A percentile compares a stretch with the other conserved stretches of the same genome.
Conservation (phyloP, 1,140 invertebrate genomes). For the Pseudobourletiella spinata region DNA sequence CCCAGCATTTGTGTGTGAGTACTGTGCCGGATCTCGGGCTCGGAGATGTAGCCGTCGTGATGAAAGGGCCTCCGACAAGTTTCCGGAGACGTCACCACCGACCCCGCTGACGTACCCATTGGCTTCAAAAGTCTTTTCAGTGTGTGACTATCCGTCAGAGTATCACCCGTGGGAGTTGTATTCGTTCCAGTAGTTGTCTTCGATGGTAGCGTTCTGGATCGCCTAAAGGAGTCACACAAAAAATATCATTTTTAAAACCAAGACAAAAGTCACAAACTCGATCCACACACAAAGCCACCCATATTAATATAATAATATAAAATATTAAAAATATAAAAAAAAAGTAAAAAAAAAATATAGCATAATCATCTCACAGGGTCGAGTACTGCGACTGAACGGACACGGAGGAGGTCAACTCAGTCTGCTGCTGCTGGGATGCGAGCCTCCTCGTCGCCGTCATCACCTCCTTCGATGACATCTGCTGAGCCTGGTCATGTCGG, state of each 20-base stretch:
- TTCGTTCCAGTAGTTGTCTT: slow-evolving; percentile 36
- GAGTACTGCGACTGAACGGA: too few relatives aligned
- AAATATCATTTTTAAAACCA: slow-evolving; percentile 8
- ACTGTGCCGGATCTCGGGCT: slow-evolving; percentile 33
- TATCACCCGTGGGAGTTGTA: slow-evolving; percentile 38
- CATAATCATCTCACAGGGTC: too few relatives aligned
- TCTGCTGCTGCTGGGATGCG: slow-evolving; percentile 30
- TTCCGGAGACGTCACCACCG: slow-evolving; percentile 77
- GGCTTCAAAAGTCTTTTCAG: slow-evolving; percentile 89
- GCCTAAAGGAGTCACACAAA: slow-evolving; percentile 10
- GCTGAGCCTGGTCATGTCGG: background rate
- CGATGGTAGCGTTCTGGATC: slow-evolving; percentile 28
- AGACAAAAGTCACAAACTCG: background rate
- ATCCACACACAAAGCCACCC: too few relatives aligned
- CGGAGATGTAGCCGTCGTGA: slow-evolving; percentile 35
- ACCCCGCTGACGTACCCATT: slow-evolving; percentile 63
- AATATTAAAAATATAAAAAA: too few relatives aligned
- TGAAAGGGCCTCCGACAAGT: slow-evolving; percentile 59
- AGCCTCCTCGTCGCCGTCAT: slow-evolving; percentile 6
- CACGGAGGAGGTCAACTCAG: too few relatives aligned
- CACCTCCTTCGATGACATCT: background rate
- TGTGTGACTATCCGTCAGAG: slow-evolving; percentile 62
- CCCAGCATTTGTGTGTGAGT: slow-evolving; percentile 14
- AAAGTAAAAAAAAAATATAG: too few relatives aligned
- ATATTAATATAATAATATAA: too few relatives aligned